These are phyloP conservation scores for Esox lucius DNA, from an alignment of 2,797 vertebrate species.

Conservation along the genomic window DNA sequence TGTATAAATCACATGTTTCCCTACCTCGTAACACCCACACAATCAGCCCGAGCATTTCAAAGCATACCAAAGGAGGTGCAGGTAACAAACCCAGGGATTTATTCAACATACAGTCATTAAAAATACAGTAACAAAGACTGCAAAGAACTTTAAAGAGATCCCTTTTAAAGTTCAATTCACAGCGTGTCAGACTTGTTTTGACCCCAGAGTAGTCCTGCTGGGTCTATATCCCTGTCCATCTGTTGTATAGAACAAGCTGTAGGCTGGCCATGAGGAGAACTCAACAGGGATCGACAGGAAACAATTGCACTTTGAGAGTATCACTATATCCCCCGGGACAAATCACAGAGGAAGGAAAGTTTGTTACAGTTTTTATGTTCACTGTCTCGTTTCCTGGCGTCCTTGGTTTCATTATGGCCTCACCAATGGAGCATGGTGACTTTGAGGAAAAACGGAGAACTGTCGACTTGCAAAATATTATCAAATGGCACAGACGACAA, in stretches of 20 bases:
- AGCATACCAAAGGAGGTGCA: no score
- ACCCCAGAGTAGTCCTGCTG: neutral
- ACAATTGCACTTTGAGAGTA: neutral
- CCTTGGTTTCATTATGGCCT: neutral
- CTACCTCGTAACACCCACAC: no score
- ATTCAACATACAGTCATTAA: no score
- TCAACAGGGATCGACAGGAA: neutral
- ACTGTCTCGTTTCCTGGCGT: neutral
- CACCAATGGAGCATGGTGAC: neutral
- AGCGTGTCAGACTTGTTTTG: neutral
- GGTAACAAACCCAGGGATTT: no score
- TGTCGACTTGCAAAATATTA: no score
- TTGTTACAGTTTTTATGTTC: neutral
- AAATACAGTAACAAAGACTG: no score
- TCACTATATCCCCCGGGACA: neutral
- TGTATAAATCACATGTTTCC: no score
- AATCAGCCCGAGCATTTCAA: no score
- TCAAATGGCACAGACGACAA: no score
- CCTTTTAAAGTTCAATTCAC: neutral
- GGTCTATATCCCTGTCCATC: neutral
- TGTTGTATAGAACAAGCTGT: constrained; percentile 5
- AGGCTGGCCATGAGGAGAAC: neutral
- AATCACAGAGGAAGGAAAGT: neutral
- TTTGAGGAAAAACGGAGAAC: no score
- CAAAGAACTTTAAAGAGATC: neutral